Base-by-base conservation (phyloP, 1,140 invertebrate genomes). In the Sitobion miscanthi region DNA sequence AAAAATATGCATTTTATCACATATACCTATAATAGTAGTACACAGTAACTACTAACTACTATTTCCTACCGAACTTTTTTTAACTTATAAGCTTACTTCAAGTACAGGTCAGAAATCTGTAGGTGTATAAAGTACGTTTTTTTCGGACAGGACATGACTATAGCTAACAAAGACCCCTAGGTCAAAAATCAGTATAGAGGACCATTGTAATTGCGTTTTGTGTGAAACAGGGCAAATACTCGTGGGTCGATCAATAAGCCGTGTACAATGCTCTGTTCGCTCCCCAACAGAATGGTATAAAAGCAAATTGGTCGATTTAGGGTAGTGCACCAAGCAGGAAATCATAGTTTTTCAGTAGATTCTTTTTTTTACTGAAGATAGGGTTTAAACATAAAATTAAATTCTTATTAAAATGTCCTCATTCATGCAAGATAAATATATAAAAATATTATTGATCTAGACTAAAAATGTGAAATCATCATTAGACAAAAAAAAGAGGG, bases 291-390 rank as follows among this genome's bases (percentile, higher is more conserved):
- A 89, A 89, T 17, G 21, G 23, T 14, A 57, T 89, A 42, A 25
- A 57, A 89, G 88, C 52, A 89, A 89, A 89, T 57, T 57, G 52
- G 52, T 57, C 88, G 88, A 57, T 54, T 57, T 89, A 25, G 88
- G 88, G 52, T 57, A 57, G 35, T 89, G 35, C 11, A 21, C 17
- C 23, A 25, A 45, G 0, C 87, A 52, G 45, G 30, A n/a, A 87
- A 35, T 49, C 14, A 49, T 87, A 47, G 45, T 85, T 77, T n/a
- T 77, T 17, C 1, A 77, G 17, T 54, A 54, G 52, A 23, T 77
- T n/a, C 6, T 69, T 30, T 57, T 62, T n/a, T 77, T 77, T 77
- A 69, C 9, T 14, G 11, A 77, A 77, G 5, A 77, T 6, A 77
- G 25, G n/a, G 14, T 77, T 77, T 11, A 77, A 77, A 17, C 4